A percentile compares a stretch with the other conserved stretches of the same genome.
phyloP scores from a whole-genome alignment of 2,888 invertebrate genomes.

The Xestia xanthographa region DNA sequence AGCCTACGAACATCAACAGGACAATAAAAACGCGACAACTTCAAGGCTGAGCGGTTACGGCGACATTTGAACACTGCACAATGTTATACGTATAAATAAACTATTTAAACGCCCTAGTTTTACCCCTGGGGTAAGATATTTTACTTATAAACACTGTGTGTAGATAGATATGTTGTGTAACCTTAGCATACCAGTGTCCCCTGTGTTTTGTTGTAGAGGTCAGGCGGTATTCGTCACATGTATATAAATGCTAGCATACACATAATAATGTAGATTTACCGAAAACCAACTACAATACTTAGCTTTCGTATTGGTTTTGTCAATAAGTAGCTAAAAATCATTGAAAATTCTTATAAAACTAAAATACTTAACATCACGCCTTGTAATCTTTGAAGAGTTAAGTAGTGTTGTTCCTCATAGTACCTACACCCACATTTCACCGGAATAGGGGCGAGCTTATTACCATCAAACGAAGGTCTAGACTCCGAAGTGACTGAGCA shows the following conservation, averaged over 20 bases:
- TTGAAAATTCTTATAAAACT: background rate
- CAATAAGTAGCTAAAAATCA: background rate
- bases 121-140: constrained; percentile 45
- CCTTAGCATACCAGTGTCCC: constrained; percentile 34
- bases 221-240: constrained; percentile 11
- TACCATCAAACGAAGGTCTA: background rate
- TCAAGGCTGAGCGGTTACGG: constrained; percentile 59
- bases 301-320: too few species aligned
- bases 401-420: background rate
- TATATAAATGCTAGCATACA: background rate
- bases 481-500: too few species aligned
- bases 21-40: constrained; percentile 62
- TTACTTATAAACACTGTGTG: constrained; percentile 24
- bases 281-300: background rate
- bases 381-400: background rate
- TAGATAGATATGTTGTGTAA: constrained; percentile 28
- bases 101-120: constrained; percentile 47
- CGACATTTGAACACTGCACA: constrained; percentile 58
- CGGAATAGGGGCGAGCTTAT: background rate
- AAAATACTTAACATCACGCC: background rate
- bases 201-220: constrained; percentile 26
- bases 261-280: background rate
- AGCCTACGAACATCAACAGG: constrained; percentile 46
- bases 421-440: background rate
- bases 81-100: constrained; percentile 49